Evolutionary conservation across 1,140 invertebrate species (phyloP), one percentile per base, ranked within the genome.

Genomic region (Drosophila ananassae): DNA sequence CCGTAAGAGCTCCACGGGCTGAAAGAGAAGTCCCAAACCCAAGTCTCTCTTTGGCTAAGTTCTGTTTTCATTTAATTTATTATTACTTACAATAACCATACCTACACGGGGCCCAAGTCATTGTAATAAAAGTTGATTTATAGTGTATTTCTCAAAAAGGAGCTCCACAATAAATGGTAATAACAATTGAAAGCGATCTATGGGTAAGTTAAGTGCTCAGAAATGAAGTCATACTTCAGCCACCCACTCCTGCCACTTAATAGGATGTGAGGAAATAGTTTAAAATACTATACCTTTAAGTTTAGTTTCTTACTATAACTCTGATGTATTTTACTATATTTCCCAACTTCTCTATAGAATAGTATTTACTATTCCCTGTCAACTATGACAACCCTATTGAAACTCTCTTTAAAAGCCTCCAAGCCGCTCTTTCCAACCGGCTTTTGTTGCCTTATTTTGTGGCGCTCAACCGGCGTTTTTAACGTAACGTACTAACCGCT

Each of bases 71-170:
- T 32, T 47, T 9, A 22, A 47, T 68, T 68, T 68, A 68, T 54
- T 68, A 55, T 37, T 37, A 24, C 17, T 54, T 28, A 68, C 64
- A 73, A 61, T 54, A 58, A 71, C 37, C 53, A 74, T 24, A 44
- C 54, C 47, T 66, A 66, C 71, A 73, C 61, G 52, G 47, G 46
- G 61, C 51, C 37, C 50, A 77, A 58, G 30, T 58, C 46, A 55
- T 84, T 81, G 67, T 85, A 69, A 77, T 77, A 73, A 69, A 73
- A 48, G 53, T 77, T 84, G 80, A 84, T 84, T 85, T 84, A 84
- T 85, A 52, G 77, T 51, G 34, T 57, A 51, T 41, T 50, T 59
- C 80, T 72, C 50, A 32, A 85, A 81, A 84, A 85, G 80, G 82
- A 81, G 60, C 61, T 79, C 60, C 51, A 44, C 64, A 69, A 60